Evolutionary conservation across 2,797 vertebrate species (phyloP).

Genomic region (Tokudaia tokunoshimensis): DNA sequence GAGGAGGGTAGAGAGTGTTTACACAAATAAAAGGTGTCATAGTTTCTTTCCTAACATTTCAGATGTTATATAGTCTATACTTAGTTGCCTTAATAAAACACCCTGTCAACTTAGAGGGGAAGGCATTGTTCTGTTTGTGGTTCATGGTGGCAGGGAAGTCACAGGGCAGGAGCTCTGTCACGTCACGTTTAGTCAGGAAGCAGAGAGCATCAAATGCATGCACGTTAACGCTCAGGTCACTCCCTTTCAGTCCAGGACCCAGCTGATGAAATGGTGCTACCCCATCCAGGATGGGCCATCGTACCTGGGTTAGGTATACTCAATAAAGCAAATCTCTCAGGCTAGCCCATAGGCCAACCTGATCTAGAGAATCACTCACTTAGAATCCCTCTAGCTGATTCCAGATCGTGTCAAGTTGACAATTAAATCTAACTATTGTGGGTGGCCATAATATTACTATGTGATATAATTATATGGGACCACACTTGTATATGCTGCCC

Average conservation of each 20-base stretch:
- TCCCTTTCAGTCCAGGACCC: background rate
- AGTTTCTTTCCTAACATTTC: background rate
- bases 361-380: background rate
- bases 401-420: background rate
- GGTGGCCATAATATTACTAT: background rate
- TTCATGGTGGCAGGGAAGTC: background rate
- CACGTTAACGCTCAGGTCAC: background rate
- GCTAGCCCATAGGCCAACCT: background rate
- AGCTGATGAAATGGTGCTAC: background rate
- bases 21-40: background rate
- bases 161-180: background rate
- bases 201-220: background rate
- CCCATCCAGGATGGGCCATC: background rate
- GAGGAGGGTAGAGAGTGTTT: background rate
- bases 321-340: background rate
- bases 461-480: background rate
- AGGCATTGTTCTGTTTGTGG: background rate
- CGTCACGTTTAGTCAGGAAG: background rate
- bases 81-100: background rate
- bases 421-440: background rate
- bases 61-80: background rate
- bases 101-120: background rate
- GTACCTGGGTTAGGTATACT: background rate
- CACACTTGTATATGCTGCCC: background rate
- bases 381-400: background rate